Evolutionary conservation across 2,113 vertebrate genomes (phyloP).

Genomic region (Nannobrachium achirus): DNA sequence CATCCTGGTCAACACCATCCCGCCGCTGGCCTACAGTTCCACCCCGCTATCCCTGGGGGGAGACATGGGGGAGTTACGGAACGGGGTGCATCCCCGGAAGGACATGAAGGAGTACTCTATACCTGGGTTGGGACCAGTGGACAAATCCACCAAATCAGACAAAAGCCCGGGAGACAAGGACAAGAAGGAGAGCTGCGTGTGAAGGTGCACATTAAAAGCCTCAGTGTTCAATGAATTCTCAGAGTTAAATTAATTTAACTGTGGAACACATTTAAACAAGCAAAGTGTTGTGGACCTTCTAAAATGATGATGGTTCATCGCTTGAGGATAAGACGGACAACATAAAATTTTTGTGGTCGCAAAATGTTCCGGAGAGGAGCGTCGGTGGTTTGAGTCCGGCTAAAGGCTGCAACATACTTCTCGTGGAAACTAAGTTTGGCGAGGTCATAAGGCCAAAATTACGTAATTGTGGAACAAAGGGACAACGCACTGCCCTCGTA

Average conservation of each 20-base stretch:
- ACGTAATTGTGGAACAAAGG: too few relatives aligned
- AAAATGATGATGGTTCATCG: too few relatives aligned
- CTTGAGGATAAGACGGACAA: neutral
- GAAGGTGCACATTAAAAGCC: neutral
- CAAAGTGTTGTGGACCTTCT: too few relatives aligned
- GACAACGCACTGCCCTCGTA: too few relatives aligned
- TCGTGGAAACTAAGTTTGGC: too few relatives aligned
- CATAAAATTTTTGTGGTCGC: slow-evolving; percentile 3
- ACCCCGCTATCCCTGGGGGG: slow-evolving; percentile 81
- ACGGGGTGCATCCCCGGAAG: slow-evolving; percentile 5
- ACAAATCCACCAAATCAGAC: neutral
- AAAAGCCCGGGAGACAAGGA: neutral
- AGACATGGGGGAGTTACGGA: slow-evolving; percentile 67
- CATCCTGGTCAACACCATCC: slow-evolving; percentile 94
- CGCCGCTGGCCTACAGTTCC: slow-evolving; percentile 88
- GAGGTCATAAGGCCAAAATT: too few relatives aligned
- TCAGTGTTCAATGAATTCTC: too few relatives aligned
- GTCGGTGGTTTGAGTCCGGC: neutral
- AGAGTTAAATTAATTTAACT: too few relatives aligned
- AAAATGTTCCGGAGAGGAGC: neutral
- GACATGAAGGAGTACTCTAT: slow-evolving; percentile 17
- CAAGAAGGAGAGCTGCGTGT: slow-evolving; percentile 65
- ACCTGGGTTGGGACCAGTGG: slow-evolving; percentile 4
- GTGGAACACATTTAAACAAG: too few relatives aligned
- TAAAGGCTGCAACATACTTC: too few relatives aligned